Evolutionary conservation across 2,888 invertebrate genomes (phyloP).

Genomic region (Agrochola macilenta): DNA sequence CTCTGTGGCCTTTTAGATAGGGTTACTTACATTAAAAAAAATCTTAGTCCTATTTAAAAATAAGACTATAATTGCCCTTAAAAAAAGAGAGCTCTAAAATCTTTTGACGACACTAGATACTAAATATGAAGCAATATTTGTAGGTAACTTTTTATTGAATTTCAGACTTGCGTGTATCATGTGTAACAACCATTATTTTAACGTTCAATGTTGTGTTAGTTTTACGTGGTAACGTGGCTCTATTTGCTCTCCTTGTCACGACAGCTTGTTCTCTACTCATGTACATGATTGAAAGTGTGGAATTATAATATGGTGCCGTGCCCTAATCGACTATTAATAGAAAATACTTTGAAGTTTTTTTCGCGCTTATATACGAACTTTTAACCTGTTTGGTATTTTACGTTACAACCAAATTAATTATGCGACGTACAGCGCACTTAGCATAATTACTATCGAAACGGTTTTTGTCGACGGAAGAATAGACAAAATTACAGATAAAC

Average conservation of each 20-base stretch:
- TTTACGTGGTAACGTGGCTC: slow-evolving; percentile 11
- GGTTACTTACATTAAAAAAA: too few relatives aligned
- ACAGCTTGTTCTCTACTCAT: background rate
- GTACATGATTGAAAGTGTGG: slow-evolving; percentile 19
- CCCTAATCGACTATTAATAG: slow-evolving; percentile 1
- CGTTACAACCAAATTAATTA: background rate
- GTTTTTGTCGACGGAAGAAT: too few relatives aligned
- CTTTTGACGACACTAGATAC: too few relatives aligned
- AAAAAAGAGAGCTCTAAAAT: background rate
- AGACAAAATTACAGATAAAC: too few relatives aligned
- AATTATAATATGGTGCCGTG: slow-evolving; percentile 8
- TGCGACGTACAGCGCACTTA: background rate
- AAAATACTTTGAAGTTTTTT: background rate
- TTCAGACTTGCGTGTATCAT: slow-evolving; percentile 33
- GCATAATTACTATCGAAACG: too few relatives aligned
- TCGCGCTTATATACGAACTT: background rate
- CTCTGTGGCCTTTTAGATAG: too few relatives aligned
- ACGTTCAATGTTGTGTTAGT: slow-evolving; percentile 32
- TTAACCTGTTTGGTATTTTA: background rate
- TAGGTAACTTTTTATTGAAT: background rate
- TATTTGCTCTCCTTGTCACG: slow-evolving; percentile 38
- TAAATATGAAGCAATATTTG: background rate
- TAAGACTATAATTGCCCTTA: background rate
- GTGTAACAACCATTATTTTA: slow-evolving; percentile 31
- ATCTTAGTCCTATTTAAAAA: background rate